Percentiles rank a stretch among this genome's conserved stretches.
Evolutionary conservation across 2,888 invertebrate genomes (phyloP).

Genomic region (Dynastes maya): DNA sequence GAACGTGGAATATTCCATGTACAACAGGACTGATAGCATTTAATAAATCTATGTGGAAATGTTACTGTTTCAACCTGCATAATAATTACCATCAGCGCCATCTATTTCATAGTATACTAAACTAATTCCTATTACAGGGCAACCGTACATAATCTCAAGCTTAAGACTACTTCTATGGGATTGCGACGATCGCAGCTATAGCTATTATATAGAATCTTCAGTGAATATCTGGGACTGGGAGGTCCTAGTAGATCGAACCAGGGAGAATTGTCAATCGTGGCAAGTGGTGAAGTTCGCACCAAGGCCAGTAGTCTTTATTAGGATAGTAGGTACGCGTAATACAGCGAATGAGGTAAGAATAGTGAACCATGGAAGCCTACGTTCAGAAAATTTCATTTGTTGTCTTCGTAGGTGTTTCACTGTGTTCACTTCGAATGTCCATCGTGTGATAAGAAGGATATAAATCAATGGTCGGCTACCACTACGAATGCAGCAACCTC

Average conservation of each 20-base stretch:
- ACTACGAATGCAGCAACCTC: constrained; percentile 46
- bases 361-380: too few species aligned
- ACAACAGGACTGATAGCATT: too few species aligned
- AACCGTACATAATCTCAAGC: constrained; percentile 94
- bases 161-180: constrained; percentile 97
- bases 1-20: too few species aligned
- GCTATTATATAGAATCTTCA: constrained; percentile 96
- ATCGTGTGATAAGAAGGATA: constrained; percentile 73
- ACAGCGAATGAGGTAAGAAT: constrained; percentile 92
- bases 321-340: constrained; percentile 96
- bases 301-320: constrained; percentile 92
- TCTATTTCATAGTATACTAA: too few species aligned
- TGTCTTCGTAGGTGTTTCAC: constrained; percentile 87
- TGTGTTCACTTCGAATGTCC: constrained; percentile 99
- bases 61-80: too few species aligned
- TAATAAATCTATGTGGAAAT: too few species aligned
- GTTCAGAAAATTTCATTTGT: too few species aligned
- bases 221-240: constrained; percentile 95
- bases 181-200: constrained; percentile 95
- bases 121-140: constrained; percentile 70
- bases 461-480: constrained; percentile 52
- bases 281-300: constrained; percentile 90
- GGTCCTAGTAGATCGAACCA: constrained; percentile 89
- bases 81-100: too few species aligned
- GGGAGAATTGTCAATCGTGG: constrained; percentile 94